Percentiles rank a stretch among this genome's conserved stretches.
phyloP scores from a whole-genome alignment of 2,888 invertebrate genomes.

The Campoplex capitator region DNA sequence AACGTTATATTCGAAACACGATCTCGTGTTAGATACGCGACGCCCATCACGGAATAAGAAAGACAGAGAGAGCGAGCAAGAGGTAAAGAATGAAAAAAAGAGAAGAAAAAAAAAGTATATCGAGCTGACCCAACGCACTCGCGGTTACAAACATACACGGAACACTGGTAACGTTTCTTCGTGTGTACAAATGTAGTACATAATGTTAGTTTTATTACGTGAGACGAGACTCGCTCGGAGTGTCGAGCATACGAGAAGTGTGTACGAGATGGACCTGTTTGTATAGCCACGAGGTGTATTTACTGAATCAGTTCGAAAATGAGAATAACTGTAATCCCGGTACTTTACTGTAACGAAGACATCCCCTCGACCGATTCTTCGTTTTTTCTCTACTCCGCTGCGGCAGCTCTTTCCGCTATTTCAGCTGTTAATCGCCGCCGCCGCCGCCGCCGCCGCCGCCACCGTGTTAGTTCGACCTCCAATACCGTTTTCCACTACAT shows the following conservation, averaged over 20 bases:
- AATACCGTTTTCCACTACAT: slow-evolving; percentile 9
- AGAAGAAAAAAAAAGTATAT: neutral
- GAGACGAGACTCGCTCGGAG: slow-evolving; percentile 14
- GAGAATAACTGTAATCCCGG: slow-evolving; percentile 57
- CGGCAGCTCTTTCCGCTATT: slow-evolving; percentile 22
- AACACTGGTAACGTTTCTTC: neutral
- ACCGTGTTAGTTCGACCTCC: slow-evolving; percentile 30
- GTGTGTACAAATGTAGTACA: slow-evolving; percentile 10
- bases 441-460: slow-evolving; percentile 35
- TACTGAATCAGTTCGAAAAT: slow-evolving; percentile 62
- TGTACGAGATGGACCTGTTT: slow-evolving; percentile 17
- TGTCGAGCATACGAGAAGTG: neutral
- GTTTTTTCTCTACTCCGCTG: slow-evolving; percentile 23
- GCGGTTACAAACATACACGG: slow-evolving; percentile 5
- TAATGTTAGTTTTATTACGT: slow-evolving; percentile 13
- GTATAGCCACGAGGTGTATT: slow-evolving; percentile 37
- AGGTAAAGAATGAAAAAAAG: neutral
- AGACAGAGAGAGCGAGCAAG: slow-evolving; percentile 11
- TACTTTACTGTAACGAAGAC: slow-evolving; percentile 13
- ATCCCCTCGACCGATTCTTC: neutral
- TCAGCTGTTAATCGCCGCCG: slow-evolving; percentile 37
- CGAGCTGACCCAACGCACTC: slow-evolving; percentile 28
- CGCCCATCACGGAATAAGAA: slow-evolving; percentile 73
- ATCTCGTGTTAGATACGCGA: slow-evolving; percentile 78
- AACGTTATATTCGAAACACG: slow-evolving; percentile 49